phyloP scores from a whole-genome alignment of 2,888 invertebrate species.

The Oxytorus armatus region DNA sequence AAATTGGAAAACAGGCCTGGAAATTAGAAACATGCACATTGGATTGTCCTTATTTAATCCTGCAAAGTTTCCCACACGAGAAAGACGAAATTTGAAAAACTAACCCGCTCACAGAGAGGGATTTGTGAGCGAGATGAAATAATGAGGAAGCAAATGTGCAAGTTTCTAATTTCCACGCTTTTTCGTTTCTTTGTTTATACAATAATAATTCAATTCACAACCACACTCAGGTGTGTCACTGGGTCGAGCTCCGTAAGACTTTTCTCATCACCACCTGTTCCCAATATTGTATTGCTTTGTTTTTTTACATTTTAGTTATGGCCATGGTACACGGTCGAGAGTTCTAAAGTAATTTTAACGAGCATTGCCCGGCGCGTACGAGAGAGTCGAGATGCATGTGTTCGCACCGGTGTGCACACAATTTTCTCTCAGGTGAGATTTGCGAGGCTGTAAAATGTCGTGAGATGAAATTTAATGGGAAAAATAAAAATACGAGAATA shows the following conservation, averaged over 20 bases:
- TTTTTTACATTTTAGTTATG: not conserved
- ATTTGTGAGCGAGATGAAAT: too few species aligned
- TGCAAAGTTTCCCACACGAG: too few species aligned
- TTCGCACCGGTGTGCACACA: not conserved
- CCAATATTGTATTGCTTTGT: not conserved
- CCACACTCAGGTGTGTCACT: constrained; percentile 46
- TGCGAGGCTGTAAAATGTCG: constrained; percentile 37
- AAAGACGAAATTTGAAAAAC: too few species aligned
- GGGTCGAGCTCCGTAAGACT: constrained; percentile 45
- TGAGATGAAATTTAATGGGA: constrained; percentile 22
- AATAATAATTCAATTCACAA: too few species aligned
- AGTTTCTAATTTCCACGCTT: not conserved
- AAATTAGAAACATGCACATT: too few species aligned
- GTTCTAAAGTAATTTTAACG: constrained; percentile 27
- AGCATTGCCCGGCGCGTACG: constrained; percentile 5
- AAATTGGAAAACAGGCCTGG: too few species aligned
- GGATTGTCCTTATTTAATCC: too few species aligned
- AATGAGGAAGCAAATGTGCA: not conserved
- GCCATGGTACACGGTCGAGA: not conserved
- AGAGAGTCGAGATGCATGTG: constrained; percentile 6
- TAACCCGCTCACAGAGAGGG: too few species aligned
- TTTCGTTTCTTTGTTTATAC: constrained; percentile 15
- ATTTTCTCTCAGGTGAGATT: constrained; percentile 47
- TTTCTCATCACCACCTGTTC: constrained; percentile 51
- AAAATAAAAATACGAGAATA: constrained; percentile 14